Conservation (phyloP, 2,113 vertebrate genomes). For the Arenaria interpres region DNA sequence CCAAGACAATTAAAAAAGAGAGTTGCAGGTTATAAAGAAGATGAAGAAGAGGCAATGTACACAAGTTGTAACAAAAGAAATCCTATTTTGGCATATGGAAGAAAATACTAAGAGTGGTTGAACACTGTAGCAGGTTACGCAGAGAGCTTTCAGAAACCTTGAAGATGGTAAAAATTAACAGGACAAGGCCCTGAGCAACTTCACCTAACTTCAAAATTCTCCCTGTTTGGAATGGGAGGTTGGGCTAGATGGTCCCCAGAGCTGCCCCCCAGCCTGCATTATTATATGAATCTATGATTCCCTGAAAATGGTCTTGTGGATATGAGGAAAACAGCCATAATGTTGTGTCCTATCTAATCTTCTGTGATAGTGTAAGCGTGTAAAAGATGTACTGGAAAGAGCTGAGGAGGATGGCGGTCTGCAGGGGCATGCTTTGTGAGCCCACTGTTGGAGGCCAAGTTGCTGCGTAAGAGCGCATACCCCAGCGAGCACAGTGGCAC, state of each 20-base stretch:
- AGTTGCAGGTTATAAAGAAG: not conserved
- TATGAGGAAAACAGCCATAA: not conserved
- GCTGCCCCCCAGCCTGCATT: not conserved
- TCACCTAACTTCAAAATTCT: not conserved
- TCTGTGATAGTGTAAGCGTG: not conserved
- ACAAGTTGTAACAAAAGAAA: not conserved
- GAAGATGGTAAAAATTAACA: not conserved
- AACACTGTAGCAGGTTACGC: not conserved
- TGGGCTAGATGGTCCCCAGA: not conserved
- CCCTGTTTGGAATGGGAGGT: not conserved
- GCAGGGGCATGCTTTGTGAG: too few relatives aligned
- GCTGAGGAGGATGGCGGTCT: not conserved
- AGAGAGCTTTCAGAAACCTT: not conserved
- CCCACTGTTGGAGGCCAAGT: accelerated
- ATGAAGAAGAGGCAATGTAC: not conserved
- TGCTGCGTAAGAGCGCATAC: not conserved
- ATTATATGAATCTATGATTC: not conserved
- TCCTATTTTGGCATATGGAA: not conserved
- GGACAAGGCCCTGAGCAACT: not conserved
- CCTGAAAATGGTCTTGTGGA: not conserved
- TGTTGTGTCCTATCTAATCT: not conserved
- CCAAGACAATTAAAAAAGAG: accelerated
- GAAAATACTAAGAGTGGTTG: not conserved
- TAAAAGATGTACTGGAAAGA: not conserved
- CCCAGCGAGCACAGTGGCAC: accelerated